Evolutionary conservation across 2,888 invertebrate genomes (phyloP).

Genomic region (Nymphalis polychloros): DNA sequence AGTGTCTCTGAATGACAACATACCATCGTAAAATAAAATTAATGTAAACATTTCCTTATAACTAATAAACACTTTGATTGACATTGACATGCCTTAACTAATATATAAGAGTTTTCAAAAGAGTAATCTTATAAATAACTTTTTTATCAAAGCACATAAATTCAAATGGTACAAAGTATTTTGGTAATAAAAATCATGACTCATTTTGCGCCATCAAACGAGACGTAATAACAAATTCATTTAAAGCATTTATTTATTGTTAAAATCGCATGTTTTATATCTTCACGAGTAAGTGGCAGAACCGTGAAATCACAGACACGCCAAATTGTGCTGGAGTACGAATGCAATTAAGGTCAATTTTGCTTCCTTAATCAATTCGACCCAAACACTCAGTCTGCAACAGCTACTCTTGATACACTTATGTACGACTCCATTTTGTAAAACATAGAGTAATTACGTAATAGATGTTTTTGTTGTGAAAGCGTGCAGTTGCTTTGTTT

Average conservation of each 20-base stretch:
- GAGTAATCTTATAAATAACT: not conserved
- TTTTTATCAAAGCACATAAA: not conserved
- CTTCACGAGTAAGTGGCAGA: constrained; percentile 40
- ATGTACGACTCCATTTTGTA: constrained; percentile 30
- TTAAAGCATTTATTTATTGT: constrained; percentile 26
- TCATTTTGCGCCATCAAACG: constrained; percentile 1
- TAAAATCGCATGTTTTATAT: constrained; percentile 29
- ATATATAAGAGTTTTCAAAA: not conserved
- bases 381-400: constrained; percentile 48
- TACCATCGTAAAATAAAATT: too few species aligned
- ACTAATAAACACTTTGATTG: too few species aligned
- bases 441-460: not conserved
- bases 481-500: not conserved
- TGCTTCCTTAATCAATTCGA: constrained; percentile 58
- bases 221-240: constrained; percentile 34
- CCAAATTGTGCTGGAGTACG: constrained; percentile 45
- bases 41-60: too few species aligned
- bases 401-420: constrained; percentile 44
- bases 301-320: constrained; percentile 44
- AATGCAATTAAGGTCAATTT: constrained; percentile 64
- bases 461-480: constrained; percentile 9
- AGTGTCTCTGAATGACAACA: too few species aligned
- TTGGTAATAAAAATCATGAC: not conserved
- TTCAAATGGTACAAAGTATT: not conserved
- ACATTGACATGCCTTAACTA: not conserved